Conservation (phyloP, 2,113 vertebrate genomes). For the Poecilia latipinna region DNA sequence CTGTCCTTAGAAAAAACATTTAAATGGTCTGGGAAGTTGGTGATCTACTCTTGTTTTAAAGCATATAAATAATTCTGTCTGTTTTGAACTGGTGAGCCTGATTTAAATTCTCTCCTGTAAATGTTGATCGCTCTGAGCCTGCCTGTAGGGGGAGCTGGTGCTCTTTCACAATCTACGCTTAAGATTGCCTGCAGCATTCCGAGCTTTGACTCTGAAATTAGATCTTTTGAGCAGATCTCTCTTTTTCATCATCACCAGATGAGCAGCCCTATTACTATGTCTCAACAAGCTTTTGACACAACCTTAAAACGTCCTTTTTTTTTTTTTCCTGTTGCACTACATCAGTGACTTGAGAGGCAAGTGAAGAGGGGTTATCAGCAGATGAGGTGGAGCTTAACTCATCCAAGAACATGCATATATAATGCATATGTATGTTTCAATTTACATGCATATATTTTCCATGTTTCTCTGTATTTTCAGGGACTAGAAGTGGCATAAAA, state of each 20-base stretch:
- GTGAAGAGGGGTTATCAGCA: constrained; percentile 2
- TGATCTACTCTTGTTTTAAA: no score
- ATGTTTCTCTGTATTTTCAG: not conserved
- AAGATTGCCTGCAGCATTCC: constrained; percentile 36
- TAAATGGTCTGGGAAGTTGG: not conserved
- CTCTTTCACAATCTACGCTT: constrained; percentile 22
- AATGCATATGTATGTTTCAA: accelerated
- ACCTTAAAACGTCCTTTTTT: constrained; percentile 40
- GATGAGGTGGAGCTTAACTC: constrained; percentile 7
- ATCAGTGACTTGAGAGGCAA: constrained; percentile 23
- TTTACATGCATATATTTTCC: constrained; percentile 5
- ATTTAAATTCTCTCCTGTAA: not conserved
- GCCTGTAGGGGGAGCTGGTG: constrained; percentile 67
- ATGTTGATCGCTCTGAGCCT: not conserved
- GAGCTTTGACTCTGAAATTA: constrained; percentile 49
- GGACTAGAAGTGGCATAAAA: not conserved
- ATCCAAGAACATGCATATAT: not conserved
- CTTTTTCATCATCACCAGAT: constrained; percentile 49
- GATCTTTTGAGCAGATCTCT: constrained; percentile 56
- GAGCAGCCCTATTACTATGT: constrained; percentile 38
- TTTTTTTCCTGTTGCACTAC: constrained; percentile 25
- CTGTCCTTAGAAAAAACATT: not conserved
- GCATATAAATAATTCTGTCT: no score
- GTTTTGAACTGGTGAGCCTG: not conserved
- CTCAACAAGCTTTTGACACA: constrained; percentile 52